Conservation (phyloP, 2,113 vertebrate genomes). For the Coptodon rendalli region DNA sequence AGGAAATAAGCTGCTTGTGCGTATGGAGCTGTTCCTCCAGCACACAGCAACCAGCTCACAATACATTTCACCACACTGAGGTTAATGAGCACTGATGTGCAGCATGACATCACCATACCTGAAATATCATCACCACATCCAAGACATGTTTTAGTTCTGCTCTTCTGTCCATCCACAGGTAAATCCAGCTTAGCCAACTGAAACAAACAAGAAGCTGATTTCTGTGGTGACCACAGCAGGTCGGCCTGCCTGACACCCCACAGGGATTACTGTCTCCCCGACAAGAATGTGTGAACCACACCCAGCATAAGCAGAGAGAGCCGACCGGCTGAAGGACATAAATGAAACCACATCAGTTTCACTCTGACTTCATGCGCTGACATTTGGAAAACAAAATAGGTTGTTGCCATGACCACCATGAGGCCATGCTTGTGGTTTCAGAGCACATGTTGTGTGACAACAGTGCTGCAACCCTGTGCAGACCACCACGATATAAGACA, state of each 20-base stretch:
- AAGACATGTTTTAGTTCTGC: fast-evolving
- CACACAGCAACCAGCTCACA: neutral
- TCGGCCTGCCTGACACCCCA: neutral
- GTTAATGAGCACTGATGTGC: neutral
- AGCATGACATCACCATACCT: neutral
- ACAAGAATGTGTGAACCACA: neutral
- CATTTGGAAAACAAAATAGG: neutral
- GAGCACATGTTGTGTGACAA: fast-evolving
- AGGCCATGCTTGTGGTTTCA: neutral
- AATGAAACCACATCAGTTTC: neutral
- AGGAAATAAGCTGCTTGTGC: neutral
- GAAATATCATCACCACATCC: neutral
- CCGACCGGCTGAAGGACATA: neutral
- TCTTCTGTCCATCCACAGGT: neutral
- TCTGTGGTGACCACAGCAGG: neutral
- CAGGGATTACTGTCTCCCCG: fast-evolving
- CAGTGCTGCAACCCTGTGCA: neutral
- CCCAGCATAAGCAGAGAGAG: neutral
- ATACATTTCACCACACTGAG: neutral
- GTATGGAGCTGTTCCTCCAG: neutral
- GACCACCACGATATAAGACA: fast-evolving
- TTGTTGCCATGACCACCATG: neutral
- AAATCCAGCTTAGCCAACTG: neutral
- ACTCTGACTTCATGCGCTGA: fast-evolving
- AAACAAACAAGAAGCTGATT: neutral